These are phyloP conservation scores for Eidolon helvum DNA, from an alignment of 2,113 vertebrate genomes.

Conservation along the genomic window DNA sequence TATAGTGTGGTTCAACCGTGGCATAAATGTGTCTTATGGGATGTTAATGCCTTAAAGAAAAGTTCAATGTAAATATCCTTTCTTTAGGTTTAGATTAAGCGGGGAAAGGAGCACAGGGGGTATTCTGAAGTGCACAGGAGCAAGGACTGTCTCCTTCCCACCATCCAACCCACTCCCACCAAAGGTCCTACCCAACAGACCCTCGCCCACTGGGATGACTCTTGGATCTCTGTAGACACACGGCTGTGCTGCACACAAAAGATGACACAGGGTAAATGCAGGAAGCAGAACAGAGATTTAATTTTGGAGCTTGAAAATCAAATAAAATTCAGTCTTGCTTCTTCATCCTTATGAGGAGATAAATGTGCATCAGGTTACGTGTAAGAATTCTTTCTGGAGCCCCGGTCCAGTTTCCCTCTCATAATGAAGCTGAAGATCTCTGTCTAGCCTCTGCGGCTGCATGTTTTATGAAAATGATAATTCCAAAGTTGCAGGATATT, in stretches of 20 bases:
- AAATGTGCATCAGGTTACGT: not conserved
- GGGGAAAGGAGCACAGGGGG: not conserved
- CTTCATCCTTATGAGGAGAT: not conserved
- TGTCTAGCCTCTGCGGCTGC: not conserved
- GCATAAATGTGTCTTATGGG: not conserved
- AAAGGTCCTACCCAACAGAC: not conserved
- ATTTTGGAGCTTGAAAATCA: not conserved
- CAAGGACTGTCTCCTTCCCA: not conserved
- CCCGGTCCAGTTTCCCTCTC: not conserved
- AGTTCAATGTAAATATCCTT: not conserved
- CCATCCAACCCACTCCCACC: not conserved
- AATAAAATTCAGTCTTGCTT: conserved; percentile 41
- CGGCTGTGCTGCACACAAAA: not conserved
- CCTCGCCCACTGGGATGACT: not conserved
- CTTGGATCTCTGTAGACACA: not conserved
- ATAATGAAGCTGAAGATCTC: conserved; percentile 12
- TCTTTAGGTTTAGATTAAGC: not conserved
- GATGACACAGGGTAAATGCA: not conserved
- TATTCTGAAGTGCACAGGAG: not conserved
- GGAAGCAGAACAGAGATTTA: not conserved
- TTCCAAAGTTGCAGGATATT: not conserved
- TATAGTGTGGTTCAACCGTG: not conserved
- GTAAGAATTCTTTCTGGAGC: not conserved
- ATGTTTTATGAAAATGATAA: not conserved
- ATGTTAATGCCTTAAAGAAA: not conserved